These are phyloP conservation scores for Chymomyza amoena DNA, from an alignment of 2,888 invertebrate genomes.

Conservation along the genomic window DNA sequence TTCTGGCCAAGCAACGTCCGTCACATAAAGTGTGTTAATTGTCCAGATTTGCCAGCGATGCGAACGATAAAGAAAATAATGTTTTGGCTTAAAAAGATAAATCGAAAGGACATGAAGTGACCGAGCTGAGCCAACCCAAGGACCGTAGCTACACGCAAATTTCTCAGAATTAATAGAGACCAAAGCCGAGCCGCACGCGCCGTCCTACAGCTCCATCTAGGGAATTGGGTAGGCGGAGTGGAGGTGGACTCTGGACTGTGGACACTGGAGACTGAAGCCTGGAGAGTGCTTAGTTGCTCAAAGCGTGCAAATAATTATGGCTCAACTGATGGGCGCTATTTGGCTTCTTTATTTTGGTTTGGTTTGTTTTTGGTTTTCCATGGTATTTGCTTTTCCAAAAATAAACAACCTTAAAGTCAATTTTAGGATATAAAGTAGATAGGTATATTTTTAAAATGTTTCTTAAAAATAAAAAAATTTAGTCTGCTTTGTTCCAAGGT, in stretches of 20 bases:
- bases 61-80: constrained; percentile 60
- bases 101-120: constrained; percentile 51
- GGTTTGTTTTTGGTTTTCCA: neutral
- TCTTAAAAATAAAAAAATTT: too few species aligned
- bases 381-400: too few species aligned
- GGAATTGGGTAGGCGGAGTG: too few species aligned
- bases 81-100: constrained; percentile 69
- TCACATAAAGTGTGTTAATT: constrained; percentile 66
- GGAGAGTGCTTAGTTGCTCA: neutral
- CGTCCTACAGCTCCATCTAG: neutral
- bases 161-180: neutral
- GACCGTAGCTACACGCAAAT: neutral
- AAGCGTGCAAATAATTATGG: constrained; percentile 30
- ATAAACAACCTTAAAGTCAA: too few species aligned
- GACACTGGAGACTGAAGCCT: neutral
- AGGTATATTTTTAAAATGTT: too few species aligned
- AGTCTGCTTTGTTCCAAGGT: too few species aligned
- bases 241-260: neutral
- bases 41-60: constrained; percentile 60
- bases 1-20: constrained; percentile 13
- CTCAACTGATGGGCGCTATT: constrained; percentile 33
- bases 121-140: constrained; percentile 27
- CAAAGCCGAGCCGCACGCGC: neutral
- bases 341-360: neutral
- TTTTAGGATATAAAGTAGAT: too few species aligned